Base-by-base conservation (phyloP, 2,797 vertebrate genomes). In the Apogon hyalosoma region DNA sequence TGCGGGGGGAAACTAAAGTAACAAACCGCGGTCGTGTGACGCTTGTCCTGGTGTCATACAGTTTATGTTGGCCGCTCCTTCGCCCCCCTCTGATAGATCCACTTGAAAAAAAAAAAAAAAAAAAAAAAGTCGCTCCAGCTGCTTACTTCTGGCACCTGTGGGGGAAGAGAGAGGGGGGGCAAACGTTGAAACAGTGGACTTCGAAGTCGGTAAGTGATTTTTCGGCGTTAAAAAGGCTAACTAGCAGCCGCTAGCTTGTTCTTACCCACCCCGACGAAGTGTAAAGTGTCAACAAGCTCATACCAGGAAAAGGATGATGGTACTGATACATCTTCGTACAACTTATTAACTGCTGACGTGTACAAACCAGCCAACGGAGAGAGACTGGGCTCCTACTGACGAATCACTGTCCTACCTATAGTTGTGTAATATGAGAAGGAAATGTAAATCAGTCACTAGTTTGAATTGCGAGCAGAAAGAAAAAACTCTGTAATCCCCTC, bases 301-400 rank as follows among this genome's bases (percentile, higher is more conserved):
- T 6, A 89, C 83, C 90, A 93, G 92, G 92, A 93, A 93, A 90
- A 86, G 76, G 77, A 69, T 62, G 79, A 65, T 51, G 48, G 42
- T 49, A 78, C 65, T 24, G 64, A 54, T 43, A 73, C 81, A 75
- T 79, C 18, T 45, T 7, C 24, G 31, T 76, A 11, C 55, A 73
- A 77, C 72, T 77, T 73, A 69, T 69, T 67, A 84, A 84, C 80
- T 91, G 93, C 93, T 94, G 93, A 94, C 93, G 93, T 94, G 93
- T 92, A 84, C 87, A 41, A 77, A 2, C 31, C 87, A 90, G 62
- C 88, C 88, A 88, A 90, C 83, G 16, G 66, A 52, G 77, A 43
- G 54, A 68, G 82, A 15, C 41, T 11, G 51, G 55, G 65, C 69
- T 69, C 7, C 58, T 11, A 58, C 79, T 88, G 80, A 43, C 85